Evolutionary conservation across 1,140 invertebrate species (phyloP).

Genomic region (Heliconius melpomene): DNA sequence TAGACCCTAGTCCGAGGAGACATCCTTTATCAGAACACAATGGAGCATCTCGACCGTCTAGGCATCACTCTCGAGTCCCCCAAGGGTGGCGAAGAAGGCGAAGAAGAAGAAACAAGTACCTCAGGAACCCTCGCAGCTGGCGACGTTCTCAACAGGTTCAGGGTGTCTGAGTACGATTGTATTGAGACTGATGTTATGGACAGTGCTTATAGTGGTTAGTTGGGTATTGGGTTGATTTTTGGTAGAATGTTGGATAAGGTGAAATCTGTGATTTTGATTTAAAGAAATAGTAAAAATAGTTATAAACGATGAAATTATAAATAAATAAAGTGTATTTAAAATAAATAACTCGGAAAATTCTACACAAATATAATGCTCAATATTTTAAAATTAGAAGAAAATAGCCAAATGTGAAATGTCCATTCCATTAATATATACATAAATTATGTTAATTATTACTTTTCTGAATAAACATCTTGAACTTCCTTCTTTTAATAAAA

Average conservation of each 20-base stretch:
- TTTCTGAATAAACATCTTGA: too few relatives aligned
- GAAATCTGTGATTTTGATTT: too few relatives aligned
- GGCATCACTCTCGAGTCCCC: slow-evolving; percentile 67
- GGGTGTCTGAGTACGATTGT: slow-evolving; percentile 66
- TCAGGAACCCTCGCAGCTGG: slow-evolving; percentile 63
- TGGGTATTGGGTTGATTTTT: not conserved
- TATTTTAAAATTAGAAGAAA: too few relatives aligned
- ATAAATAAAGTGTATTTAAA: too few relatives aligned
- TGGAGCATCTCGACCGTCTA: slow-evolving; percentile 71
- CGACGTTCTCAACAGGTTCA: slow-evolving; percentile 69
- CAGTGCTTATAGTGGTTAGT: slow-evolving; percentile 58
- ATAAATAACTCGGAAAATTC: too few relatives aligned
- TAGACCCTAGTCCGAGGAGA: slow-evolving; percentile 75
- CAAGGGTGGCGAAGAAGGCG: slow-evolving; percentile 57
- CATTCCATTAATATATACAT: too few relatives aligned
- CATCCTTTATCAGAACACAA: slow-evolving; percentile 72
- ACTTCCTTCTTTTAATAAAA: too few relatives aligned
- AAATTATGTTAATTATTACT: too few relatives aligned
- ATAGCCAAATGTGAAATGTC: too few relatives aligned
- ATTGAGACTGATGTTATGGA: slow-evolving; percentile 71
- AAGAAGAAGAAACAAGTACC: slow-evolving; percentile 67
- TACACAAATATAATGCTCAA: too few relatives aligned
- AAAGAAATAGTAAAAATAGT: too few relatives aligned
- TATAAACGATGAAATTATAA: too few relatives aligned
- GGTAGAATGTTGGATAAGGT: not conserved